Percentiles rank a stretch among this genome's conserved stretches.
Evolutionary conservation across 1,140 invertebrate genomes (phyloP).

Genomic region (Wiebesia pumilae): DNA sequence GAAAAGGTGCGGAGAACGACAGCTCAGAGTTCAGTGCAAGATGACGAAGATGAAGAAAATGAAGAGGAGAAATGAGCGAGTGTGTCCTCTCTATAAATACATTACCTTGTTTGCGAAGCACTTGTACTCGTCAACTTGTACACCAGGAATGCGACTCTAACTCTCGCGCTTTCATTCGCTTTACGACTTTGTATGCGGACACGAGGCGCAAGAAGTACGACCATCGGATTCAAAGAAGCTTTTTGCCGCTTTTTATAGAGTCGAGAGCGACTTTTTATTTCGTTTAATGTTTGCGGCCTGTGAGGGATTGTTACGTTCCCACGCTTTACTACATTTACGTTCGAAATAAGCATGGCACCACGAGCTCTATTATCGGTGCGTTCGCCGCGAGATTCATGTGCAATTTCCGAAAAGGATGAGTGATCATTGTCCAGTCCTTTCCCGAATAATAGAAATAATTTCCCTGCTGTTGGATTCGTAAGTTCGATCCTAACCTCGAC

Average conservation of each 20-base stretch:
- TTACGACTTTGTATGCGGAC: constrained; percentile 23
- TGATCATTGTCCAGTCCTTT: neutral
- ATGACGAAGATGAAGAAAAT: neutral
- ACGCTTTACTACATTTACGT: neutral
- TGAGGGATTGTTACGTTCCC: constrained; percentile 2
- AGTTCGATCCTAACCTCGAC: neutral
- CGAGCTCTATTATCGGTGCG: neutral
- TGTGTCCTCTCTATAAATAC: constrained; percentile 73
- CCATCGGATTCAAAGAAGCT: constrained; percentile 43
- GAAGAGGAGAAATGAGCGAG: constrained; percentile 17
- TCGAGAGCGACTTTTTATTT: neutral
- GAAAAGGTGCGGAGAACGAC: constrained; percentile 28
- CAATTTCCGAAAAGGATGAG: neutral
- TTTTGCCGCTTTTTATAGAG: constrained; percentile 27
- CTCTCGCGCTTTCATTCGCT: constrained; percentile 21
- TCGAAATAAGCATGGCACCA: neutral
- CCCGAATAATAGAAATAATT: neutral
- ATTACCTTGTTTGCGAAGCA: constrained; percentile 74
- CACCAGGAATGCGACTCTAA: constrained; percentile 56
- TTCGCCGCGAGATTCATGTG: neutral
- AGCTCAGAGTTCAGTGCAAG: constrained; percentile 17
- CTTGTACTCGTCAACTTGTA: constrained; percentile 63
- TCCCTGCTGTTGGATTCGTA: neutral
- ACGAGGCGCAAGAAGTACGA: neutral
- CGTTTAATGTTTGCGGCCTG: neutral